Conservation (phyloP, 2,113 vertebrate genomes). For the Saiga tatarica region DNA sequence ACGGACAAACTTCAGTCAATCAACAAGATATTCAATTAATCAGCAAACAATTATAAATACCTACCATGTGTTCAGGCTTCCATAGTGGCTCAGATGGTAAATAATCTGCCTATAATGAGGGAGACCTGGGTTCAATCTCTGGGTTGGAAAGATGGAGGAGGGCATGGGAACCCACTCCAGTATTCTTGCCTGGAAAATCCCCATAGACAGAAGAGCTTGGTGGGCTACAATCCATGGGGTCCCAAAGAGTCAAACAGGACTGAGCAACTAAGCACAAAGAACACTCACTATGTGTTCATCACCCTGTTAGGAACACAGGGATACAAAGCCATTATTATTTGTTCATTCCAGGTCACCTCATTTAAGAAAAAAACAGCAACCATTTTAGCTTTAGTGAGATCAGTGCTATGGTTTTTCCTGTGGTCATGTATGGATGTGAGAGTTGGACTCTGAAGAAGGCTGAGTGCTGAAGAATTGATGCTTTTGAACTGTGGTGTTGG, state of each 20-base stretch:
- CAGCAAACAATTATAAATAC: background rate
- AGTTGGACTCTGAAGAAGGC: too few species aligned
- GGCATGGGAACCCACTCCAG: background rate
- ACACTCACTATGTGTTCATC: background rate
- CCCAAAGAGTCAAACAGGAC: background rate
- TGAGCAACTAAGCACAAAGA: background rate
- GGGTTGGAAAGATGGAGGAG: background rate
- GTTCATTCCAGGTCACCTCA: background rate
- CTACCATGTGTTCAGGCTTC: background rate
- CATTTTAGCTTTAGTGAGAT: background rate
- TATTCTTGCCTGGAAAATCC: background rate
- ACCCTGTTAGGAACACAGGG: background rate
- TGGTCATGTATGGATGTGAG: too few species aligned
- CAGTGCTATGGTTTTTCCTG: background rate
- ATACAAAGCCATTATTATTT: background rate
- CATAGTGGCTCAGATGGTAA: background rate
- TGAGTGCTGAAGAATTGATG: too few species aligned
- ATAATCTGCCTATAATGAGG: background rate
- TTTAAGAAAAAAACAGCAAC: background rate
- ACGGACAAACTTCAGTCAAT: background rate
- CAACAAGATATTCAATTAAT: background rate
- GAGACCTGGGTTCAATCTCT: background rate
- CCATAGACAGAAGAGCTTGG: background rate
- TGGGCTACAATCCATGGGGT: background rate
- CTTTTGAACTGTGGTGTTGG: too few species aligned